Base-by-base conservation (phyloP, 2,113 vertebrate species). In the Pelecanoides urinatrix region DNA sequence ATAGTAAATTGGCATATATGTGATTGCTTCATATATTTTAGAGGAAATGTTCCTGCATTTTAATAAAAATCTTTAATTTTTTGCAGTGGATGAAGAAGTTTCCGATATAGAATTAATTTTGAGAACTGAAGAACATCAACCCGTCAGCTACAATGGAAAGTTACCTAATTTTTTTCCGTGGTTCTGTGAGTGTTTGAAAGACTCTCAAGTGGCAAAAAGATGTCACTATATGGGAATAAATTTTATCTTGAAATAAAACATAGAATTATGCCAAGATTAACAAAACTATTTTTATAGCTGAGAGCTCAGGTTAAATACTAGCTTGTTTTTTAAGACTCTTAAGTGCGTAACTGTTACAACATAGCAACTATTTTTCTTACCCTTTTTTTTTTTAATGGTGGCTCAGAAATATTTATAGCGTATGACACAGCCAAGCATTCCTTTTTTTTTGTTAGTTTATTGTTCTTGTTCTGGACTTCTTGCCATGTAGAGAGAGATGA, bases 391-490 rank as follows among this genome's bases (percentile, higher is more conserved):
- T 91, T 27, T n/a, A n/a, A 80, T 86, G 59, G 44, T 76, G 59
- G 47, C 85, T 87, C 71, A 40, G 88, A 65, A 85, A 47, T 97
- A 95, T 93, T 96, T 91, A 94, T 85, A 90, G 81, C 44, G n/a
- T 62, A 56, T 93, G 85, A 88, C 74, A 77, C 87, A 96, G 88
- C 76, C 44, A 52, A 83, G 58, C 53, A 30, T 71, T 82, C 17
- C 6, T 73, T 62, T 75, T 86, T 63, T 78, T 80, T n/a, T 44
- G 38, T 72, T 71, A 72, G 73, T 61, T 74, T 29, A 61, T 62
- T 92, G 88, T 80, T 88, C 92, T 82, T 78, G 81, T 59, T 70
- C 92, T 95, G 92, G 56, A 87, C 66, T 79, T 82, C 77, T 90
- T 92, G 92, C 93, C 67, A 3, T 79, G 47, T 88, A 80, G 86